These are phyloP conservation scores for Diglossa cyanea DNA, from an alignment of 2,797 vertebrate species.

Conservation along the genomic window DNA sequence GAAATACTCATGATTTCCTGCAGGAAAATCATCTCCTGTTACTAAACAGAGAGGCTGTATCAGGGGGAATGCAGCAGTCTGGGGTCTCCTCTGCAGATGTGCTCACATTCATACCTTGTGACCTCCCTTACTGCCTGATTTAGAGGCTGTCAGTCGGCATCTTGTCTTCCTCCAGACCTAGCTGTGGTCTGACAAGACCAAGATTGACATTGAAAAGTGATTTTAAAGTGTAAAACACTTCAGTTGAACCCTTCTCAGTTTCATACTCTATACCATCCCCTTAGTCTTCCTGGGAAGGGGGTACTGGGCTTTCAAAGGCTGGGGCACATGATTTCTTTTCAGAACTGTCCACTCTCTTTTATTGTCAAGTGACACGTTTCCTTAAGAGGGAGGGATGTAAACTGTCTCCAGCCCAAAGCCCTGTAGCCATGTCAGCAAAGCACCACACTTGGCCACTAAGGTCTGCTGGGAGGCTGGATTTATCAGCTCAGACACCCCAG, in stretches of 20 bases:
- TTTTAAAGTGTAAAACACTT: background rate
- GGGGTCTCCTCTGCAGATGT: background rate
- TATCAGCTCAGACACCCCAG: background rate
- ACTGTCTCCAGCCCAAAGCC: background rate
- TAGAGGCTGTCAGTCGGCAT: background rate
- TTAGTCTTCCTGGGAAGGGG: background rate
- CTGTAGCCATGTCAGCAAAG: background rate
- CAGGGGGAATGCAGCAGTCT: background rate
- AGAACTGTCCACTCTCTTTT: background rate
- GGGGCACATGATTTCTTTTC: background rate
- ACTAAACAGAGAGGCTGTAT: background rate
- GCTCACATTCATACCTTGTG: background rate
- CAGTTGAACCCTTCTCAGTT: background rate
- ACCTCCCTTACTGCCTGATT: background rate
- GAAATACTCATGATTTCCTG: background rate
- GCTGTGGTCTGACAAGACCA: background rate
- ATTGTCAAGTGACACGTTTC: background rate
- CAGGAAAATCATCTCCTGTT: background rate
- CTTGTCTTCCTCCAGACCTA: background rate
- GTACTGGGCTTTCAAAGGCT: background rate
- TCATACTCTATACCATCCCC: background rate
- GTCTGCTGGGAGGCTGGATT: background rate
- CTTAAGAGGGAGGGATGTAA: background rate
- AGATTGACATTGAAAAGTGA: background rate
- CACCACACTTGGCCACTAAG: background rate